Evolutionary conservation across 1,140 invertebrate genomes (phyloP).

Genomic region (Adelges cooleyi): DNA sequence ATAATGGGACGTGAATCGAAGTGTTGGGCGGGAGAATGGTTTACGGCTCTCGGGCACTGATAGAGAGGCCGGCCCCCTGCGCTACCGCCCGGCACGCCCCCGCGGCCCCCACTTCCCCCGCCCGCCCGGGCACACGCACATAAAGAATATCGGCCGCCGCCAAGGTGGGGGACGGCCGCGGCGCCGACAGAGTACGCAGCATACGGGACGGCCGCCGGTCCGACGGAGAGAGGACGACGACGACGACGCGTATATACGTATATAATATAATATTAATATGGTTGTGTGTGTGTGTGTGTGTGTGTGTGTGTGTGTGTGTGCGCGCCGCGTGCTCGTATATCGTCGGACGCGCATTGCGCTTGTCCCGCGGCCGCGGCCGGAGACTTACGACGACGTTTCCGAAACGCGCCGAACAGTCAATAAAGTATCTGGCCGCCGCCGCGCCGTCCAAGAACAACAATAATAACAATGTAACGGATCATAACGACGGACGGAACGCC

Average conservation of each 20-base stretch:
- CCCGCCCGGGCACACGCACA: constrained; percentile 2
- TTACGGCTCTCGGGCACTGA: constrained; percentile 27
- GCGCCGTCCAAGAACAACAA: background rate
- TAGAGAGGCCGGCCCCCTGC: constrained; percentile 25
- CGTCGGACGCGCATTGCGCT: constrained; percentile 14
- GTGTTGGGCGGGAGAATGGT: constrained; percentile 28
- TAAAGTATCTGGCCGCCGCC: background rate
- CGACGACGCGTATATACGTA: background rate
- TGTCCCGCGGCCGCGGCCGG: constrained; percentile 5
- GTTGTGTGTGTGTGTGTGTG: too few species aligned
- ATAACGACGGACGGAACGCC: too few species aligned
- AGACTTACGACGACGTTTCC: constrained; percentile 23
- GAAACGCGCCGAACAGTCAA: background rate
- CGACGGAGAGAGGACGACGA: background rate
- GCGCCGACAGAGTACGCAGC: constrained; percentile 10
- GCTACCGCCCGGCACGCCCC: constrained; percentile 3
- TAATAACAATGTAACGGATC: too few species aligned
- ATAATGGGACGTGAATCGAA: constrained; percentile 27
- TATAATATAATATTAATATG: too few species aligned
- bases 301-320: too few species aligned
- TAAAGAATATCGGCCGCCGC: background rate
- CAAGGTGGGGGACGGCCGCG: background rate
- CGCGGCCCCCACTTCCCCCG: background rate
- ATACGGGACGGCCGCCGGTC: background rate
- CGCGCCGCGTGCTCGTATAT: constrained; percentile 14